Percentiles rank a stretch among this genome's conserved stretches.
These are phyloP conservation scores for Cryptops parisi DNA, from an alignment of 2,888 invertebrate species.

Conservation along the genomic window DNA sequence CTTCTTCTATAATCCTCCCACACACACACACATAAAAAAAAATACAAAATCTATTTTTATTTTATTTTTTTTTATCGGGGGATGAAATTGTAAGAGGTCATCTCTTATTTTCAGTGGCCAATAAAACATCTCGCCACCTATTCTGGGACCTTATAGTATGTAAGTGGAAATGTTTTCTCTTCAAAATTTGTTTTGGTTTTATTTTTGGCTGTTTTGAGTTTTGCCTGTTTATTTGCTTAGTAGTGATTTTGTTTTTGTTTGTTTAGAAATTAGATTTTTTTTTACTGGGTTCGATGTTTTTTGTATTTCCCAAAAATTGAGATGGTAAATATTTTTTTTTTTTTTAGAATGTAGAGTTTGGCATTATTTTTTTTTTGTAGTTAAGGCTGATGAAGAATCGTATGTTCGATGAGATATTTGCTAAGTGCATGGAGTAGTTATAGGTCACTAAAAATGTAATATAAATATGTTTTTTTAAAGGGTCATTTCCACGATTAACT, in stretches of 20 bases:
- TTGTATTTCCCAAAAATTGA: too few species aligned
- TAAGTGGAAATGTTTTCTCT: constrained; percentile 12
- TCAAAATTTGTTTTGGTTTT: not conserved
- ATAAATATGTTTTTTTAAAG: too few species aligned
- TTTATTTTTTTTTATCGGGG: not conserved
- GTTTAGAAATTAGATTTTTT: not conserved
- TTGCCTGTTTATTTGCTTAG: not conserved
- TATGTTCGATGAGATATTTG: too few species aligned
- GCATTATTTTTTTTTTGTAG: too few species aligned
- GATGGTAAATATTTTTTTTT: too few species aligned
- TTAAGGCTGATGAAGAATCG: too few species aligned
- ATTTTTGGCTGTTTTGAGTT: not conserved
- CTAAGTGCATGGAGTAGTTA: too few species aligned
- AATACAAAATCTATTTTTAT: not conserved
- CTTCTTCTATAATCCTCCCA: not conserved
- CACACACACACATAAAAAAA: not conserved
- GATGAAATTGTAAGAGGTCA: not conserved
- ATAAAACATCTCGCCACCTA: constrained; percentile 13
- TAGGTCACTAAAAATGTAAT: too few species aligned
- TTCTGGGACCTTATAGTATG: constrained; percentile 14
- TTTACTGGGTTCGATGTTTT: too few species aligned
- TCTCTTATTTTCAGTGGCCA: constrained; percentile 13
- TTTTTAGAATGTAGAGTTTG: too few species aligned
- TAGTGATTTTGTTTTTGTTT: constrained; percentile 1
- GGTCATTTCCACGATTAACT: too few species aligned